phyloP scores from a whole-genome alignment of 1,140 invertebrate genomes.

The Wasmannia auropunctata region DNA sequence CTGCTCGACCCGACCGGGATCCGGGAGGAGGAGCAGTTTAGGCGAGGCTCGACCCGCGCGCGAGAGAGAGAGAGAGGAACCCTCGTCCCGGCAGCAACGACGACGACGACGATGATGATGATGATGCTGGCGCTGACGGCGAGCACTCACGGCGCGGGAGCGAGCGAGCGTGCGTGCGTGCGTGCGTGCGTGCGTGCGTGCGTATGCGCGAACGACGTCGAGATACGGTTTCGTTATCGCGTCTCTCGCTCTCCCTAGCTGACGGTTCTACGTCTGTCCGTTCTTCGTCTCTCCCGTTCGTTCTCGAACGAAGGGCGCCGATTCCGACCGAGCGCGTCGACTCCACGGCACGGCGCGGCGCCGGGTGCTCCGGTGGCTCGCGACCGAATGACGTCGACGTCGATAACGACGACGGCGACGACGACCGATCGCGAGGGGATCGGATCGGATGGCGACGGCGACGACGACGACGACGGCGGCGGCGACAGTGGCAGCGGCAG shows the following conservation, averaged over 20 bases:
- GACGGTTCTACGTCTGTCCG: conserved; percentile 6
- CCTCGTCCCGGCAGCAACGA: background rate
- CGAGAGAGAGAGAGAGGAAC: conserved; percentile 54
- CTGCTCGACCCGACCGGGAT: conserved; percentile 42
- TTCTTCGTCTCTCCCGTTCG: background rate
- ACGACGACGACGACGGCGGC: background rate
- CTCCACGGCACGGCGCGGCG: background rate
- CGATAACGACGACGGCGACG: background rate
- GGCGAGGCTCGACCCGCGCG: conserved; percentile 20
- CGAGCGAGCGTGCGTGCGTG: conserved; percentile 55
- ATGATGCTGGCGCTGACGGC: background rate
- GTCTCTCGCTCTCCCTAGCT: conserved; percentile 36
- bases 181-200: conserved; percentile 41
- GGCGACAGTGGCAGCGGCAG: background rate
- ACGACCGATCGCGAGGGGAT: background rate
- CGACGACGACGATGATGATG: background rate
- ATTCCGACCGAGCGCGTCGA: conserved; percentile 22
- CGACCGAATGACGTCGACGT: conserved; percentile 6
- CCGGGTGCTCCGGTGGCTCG: background rate
- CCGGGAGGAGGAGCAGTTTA: conserved; percentile 31
- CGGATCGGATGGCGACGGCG: background rate
- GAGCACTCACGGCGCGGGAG: conserved; percentile 13
- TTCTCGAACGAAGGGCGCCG: conserved; percentile 41
- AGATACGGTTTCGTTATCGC: conserved; percentile 41
- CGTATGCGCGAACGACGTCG: conserved; percentile 1